Evolutionary conservation across 2,888 invertebrate genomes (phyloP).

Genomic region (Teleiodes luculella): DNA sequence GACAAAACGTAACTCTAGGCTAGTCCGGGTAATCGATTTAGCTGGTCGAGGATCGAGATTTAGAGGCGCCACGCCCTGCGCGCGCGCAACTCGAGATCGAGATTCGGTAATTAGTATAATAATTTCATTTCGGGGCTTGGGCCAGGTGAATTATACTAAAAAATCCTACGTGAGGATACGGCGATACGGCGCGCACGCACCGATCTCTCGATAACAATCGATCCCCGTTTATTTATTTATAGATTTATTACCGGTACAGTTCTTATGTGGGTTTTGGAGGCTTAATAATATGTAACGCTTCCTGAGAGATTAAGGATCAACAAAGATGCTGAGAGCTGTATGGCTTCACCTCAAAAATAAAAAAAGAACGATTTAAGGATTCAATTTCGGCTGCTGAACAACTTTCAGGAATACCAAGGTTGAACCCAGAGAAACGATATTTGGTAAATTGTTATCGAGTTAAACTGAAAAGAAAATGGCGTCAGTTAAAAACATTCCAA

Average conservation of each 20-base stretch:
- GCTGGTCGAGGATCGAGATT: conserved; percentile 41
- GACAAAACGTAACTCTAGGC: conserved; percentile 67
- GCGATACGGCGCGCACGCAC: conserved; percentile 46
- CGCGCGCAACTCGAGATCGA: conserved; percentile 44
- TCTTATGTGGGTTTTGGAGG: conserved; percentile 9
- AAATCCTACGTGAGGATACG: conserved; percentile 40
- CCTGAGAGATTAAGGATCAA: background rate
- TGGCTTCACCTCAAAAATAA: too few species aligned
- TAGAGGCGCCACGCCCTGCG: conserved; percentile 22
- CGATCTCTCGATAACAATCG: conserved; percentile 30
- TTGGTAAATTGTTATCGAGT: too few species aligned
- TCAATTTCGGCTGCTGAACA: too few species aligned
- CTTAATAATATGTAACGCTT: background rate
- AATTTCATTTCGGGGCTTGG: conserved; percentile 59
- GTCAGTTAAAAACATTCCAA: too few species aligned
- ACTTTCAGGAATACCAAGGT: too few species aligned
- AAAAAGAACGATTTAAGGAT: too few species aligned
- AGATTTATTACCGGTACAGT: conserved; percentile 10
- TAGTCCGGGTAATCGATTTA: conserved; percentile 70
- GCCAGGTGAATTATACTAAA: conserved; percentile 36
- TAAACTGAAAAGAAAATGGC: too few species aligned
- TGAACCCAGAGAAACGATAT: too few species aligned
- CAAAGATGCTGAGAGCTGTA: background rate
- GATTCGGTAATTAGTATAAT: conserved; percentile 73
- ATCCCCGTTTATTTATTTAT: conserved; percentile 16